Evolutionary conservation across 2,888 invertebrate genomes (phyloP).

Genomic region (Caenorhabditis sulstoni): DNA sequence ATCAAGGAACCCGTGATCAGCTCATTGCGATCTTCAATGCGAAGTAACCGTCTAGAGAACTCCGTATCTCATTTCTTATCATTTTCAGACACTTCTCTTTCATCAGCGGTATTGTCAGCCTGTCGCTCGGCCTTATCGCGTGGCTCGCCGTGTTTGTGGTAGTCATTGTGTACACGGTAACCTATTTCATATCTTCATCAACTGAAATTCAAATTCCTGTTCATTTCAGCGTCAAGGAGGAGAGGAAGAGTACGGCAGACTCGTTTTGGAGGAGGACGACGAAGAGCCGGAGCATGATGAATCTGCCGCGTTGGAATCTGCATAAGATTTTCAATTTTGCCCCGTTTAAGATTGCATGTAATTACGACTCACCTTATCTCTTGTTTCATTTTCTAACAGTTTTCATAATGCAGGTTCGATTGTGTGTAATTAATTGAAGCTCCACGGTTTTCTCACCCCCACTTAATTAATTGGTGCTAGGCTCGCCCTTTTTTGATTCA

Average conservation of each 20-base stretch:
- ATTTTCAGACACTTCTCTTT: constrained; percentile 51
- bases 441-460: background rate
- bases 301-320: constrained; percentile 5
- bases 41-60: constrained; percentile 27
- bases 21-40: constrained; percentile 57
- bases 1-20: constrained; percentile 71
- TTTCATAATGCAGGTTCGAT: background rate
- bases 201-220: background rate
- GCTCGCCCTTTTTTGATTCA: too few relatives aligned
- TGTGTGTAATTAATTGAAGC: constrained; percentile 12
- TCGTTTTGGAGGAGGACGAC: constrained; percentile 58
- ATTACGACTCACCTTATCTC: too few relatives aligned
- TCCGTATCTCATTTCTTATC: background rate
- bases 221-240: constrained; percentile 38
- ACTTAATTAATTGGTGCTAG: background rate
- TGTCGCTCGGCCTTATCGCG: constrained; percentile 56
- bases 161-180: constrained; percentile 52
- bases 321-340: constrained; percentile 15
- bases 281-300: constrained; percentile 12
- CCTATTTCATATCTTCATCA: background rate
- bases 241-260: constrained; percentile 56
- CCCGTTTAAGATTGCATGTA: too few relatives aligned
- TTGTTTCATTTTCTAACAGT: background rate
- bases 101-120: constrained; percentile 52
- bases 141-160: constrained; percentile 58